phyloP scores from a whole-genome alignment of 2,797 vertebrate species.

The Acanthurus leucopareius region DNA sequence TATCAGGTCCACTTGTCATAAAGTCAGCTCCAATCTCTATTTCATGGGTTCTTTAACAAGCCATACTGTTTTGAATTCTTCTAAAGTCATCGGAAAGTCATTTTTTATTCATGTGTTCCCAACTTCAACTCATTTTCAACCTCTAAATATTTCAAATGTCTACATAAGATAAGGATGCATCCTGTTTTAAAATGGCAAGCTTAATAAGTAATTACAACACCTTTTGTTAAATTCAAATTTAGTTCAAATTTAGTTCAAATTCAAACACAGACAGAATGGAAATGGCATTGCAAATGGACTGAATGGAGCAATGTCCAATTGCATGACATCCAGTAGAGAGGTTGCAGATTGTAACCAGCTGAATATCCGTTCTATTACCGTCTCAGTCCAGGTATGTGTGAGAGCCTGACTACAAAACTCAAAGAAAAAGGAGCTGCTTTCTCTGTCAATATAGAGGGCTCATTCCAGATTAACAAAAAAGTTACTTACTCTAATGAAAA shows the following conservation, averaged over 20 bases:
- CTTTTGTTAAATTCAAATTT: neutral
- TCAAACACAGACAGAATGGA: neutral
- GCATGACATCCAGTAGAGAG: neutral
- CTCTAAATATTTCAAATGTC: conserved; percentile 29
- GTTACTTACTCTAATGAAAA: no score
- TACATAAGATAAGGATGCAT: conserved; percentile 3
- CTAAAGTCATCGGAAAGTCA: conserved; percentile 40
- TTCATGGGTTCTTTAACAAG: conserved; percentile 67
- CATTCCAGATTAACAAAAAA: no score
- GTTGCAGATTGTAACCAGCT: no score
- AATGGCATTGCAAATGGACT: neutral
- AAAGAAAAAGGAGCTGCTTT: no score
- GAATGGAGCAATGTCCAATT: neutral
- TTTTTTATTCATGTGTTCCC: conserved; percentile 56
- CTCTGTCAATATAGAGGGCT: no score
- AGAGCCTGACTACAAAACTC: no score
- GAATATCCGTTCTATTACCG: no score
- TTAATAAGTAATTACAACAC: conserved; percentile 10
- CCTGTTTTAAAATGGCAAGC: neutral
- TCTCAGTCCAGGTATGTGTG: no score
- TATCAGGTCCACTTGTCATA: conserved; percentile 59
- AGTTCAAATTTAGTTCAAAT: neutral
- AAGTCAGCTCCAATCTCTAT: conserved; percentile 66
- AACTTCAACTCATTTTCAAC: conserved; percentile 49
- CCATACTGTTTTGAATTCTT: conserved; percentile 59